Conservation (phyloP, 2,888 invertebrate genomes). For the Drosophila merina region DNA sequence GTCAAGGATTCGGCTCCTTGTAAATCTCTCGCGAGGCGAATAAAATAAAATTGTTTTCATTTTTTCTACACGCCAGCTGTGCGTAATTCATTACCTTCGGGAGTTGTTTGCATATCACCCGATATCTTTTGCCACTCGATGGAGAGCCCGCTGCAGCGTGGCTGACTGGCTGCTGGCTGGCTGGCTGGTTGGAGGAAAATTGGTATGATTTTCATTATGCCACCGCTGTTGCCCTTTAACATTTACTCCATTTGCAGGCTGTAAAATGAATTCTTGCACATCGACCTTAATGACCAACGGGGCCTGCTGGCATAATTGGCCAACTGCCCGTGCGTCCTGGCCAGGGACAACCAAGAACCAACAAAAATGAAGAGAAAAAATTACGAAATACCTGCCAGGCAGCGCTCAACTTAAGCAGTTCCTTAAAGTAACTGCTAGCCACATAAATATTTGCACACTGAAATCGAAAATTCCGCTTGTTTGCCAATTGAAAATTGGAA, state of each 20-base stretch:
- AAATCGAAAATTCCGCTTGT: constrained; percentile 59
- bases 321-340: constrained; percentile 31
- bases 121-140: constrained; percentile 32
- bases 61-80: constrained; percentile 56
- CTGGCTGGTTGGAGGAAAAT: constrained; percentile 16
- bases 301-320: constrained; percentile 48
- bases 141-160: constrained; percentile 4
- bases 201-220: constrained; percentile 48
- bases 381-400: not conserved
- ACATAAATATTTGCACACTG: constrained; percentile 62
- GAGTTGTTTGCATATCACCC: constrained; percentile 62
- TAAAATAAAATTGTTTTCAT: constrained; percentile 79
- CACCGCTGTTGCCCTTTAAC: constrained; percentile 35
- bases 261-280: constrained; percentile 58
- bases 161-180: not conserved
- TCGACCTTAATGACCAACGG: constrained; percentile 60
- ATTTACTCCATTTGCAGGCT: constrained; percentile 44
- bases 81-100: constrained; percentile 68
- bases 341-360: constrained; percentile 3
- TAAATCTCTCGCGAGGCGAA: constrained; percentile 77
- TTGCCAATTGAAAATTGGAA: constrained; percentile 64
- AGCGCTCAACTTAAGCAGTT: constrained; percentile 24
- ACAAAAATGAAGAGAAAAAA: constrained; percentile 16
- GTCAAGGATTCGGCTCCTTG: constrained; percentile 31
- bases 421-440: constrained; percentile 31